These are phyloP conservation scores for Nipponacmea schrenckii DNA, from an alignment of 2,888 invertebrate genomes.

Conservation along the genomic window DNA sequence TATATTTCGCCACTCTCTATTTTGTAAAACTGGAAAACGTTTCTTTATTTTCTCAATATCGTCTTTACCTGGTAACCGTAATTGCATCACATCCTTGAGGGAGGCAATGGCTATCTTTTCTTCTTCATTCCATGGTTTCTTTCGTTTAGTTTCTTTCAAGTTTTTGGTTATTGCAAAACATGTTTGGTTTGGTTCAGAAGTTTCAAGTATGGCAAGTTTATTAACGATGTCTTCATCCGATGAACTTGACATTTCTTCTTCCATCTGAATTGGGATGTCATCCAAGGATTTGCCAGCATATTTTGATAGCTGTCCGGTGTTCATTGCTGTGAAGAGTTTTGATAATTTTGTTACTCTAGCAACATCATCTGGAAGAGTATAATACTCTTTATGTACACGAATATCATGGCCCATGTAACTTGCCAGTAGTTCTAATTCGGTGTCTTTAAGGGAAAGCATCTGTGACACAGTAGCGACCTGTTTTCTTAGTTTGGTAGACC, in stretches of 20 bases:
- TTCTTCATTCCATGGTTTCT: no score
- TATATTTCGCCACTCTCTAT: no score
- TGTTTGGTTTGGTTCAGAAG: no score
- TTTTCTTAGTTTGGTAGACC: not conserved
- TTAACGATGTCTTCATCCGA: not conserved
- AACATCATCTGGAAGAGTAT: not conserved
- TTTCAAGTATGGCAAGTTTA: no score
- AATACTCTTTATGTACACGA: not conserved
- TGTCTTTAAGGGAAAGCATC: not conserved
- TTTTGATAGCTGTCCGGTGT: not conserved
- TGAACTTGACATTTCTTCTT: not conserved
- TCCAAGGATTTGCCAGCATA: not conserved
- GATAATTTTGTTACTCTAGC: not conserved
- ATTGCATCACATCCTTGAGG: no score
- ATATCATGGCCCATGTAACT: constrained; percentile 1
- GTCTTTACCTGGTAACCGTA: no score
- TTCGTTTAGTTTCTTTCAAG: no score
- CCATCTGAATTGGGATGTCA: not conserved
- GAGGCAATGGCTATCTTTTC: no score
- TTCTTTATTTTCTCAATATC: no score
- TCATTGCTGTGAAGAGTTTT: not conserved
- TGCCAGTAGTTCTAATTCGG: not conserved
- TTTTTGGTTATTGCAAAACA: no score
- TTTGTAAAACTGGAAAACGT: no score
- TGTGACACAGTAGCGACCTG: not conserved